Conservation (phyloP, 2,888 invertebrate genomes). For the Danaus chrysippus region DNA sequence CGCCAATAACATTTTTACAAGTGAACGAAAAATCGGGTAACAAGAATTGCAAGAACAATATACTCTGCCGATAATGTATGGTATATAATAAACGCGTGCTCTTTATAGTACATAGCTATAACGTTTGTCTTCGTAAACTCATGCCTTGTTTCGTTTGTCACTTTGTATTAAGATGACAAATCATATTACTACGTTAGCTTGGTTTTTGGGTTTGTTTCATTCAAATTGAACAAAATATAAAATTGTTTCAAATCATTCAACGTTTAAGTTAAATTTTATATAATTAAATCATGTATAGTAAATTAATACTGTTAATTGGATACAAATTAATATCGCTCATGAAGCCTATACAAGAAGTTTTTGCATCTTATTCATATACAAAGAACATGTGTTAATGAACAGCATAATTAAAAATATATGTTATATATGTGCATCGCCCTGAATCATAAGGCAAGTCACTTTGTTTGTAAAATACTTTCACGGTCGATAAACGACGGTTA, state of each 20-base stretch:
- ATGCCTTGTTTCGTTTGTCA: not conserved
- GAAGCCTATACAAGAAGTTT: not conserved
- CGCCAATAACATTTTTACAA: slow-evolving; percentile 31
- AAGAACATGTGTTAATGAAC: slow-evolving; percentile 23
- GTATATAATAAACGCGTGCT: not conserved
- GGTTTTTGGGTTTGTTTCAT: no score
- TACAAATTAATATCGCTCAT: not conserved
- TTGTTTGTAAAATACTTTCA: slow-evolving; percentile 55
- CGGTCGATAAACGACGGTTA: slow-evolving; percentile 41
- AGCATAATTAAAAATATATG: slow-evolving; percentile 20
- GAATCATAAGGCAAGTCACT: slow-evolving; percentile 53
- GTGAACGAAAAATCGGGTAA: slow-evolving; percentile 23
- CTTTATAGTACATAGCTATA: not conserved
- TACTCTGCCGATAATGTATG: slow-evolving; percentile 6
- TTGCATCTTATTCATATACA: slow-evolving; percentile 17
- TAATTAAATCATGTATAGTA: no score
- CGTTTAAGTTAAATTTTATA: no score
- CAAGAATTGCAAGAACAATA: slow-evolving; percentile 25
- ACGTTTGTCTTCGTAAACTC: not conserved
- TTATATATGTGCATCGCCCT: slow-evolving; percentile 39
- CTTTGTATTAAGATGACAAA: no score
- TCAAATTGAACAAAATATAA: no score
- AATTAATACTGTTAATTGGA: not conserved
- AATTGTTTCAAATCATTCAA: no score
- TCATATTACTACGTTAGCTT: no score